Evolutionary conservation across 2,888 invertebrate species (phyloP), one percentile per base, ranked within the genome.

Genomic region (Hirtodrosophila duncani): DNA sequence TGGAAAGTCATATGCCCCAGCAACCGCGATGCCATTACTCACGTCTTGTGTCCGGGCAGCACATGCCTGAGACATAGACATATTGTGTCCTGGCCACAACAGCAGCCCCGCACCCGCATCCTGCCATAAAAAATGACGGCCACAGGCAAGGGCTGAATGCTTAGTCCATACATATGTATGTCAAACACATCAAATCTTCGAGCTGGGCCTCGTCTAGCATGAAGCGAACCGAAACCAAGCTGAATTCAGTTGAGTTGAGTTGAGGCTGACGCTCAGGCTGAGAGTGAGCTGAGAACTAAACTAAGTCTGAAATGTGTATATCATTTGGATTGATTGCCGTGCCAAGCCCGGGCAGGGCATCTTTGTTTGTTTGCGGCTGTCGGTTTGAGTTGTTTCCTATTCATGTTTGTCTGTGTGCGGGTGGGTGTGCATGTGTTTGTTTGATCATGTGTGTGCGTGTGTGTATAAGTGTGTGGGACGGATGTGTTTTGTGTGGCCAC

Each of bases 251-350:
- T 36, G 17, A 39, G 11, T 30, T 18, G 43, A 52, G 34, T 43
- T 29, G 8, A n/a, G 2, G 23, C n/a, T 16, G 17, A 13, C 9
- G 14, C n/a, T 21, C 23, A 8, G n/a, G 3, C 37, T 24, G 5
- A 7, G 8, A n/a, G n/a, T 11, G 48, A 57, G 36, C 53, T 30
- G 53, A 29, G 50, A 55, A 29, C 34, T 33, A 53, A 49, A 46
- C 58, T 43, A 39, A 21, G 33, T 55, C 48, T 38, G 46, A 67
- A 80, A 80, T 80, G 72, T 72, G 78, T 75, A 77, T 72, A 75
- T 80, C 74, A 75, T 75, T 80, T 72, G 80, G 78, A 75, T 75
- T 75, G 74, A 75, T 80, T 75, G 81, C 62, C 43, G 29, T 57
- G 46, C 39, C 55, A 45, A 52, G 36, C 49, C 50, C 44, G 49